A percentile compares a stretch with the other conserved stretches of the same genome.
Evolutionary conservation across 2,888 invertebrate species (phyloP).

Genomic region (Cataglyphis albicans): DNA sequence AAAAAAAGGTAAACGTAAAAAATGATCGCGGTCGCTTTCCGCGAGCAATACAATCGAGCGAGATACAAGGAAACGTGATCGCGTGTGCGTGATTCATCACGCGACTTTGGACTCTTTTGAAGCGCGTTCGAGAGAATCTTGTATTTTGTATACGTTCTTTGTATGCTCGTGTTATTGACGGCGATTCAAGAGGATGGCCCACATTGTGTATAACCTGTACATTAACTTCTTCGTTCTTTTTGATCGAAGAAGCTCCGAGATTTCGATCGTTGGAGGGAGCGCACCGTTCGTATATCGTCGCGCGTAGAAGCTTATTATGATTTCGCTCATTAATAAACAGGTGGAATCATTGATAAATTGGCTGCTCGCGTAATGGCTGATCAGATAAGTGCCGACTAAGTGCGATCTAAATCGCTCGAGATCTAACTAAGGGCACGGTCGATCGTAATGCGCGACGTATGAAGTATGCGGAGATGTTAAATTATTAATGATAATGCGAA

Average conservation of each 20-base stretch:
- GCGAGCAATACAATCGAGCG: neutral
- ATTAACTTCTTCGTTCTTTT: no score
- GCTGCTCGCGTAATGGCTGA: constrained; percentile 20
- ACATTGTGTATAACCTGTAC: neutral
- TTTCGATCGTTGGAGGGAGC: neutral
- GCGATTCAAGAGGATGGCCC: neutral
- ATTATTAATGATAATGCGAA: neutral
- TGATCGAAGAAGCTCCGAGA: constrained; percentile 1
- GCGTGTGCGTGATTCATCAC: constrained; percentile 65
- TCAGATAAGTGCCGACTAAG: constrained; percentile 29
- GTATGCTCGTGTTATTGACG: neutral
- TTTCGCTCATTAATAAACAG: constrained; percentile 3
- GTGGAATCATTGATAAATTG: constrained; percentile 51
- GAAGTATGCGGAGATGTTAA: neutral
- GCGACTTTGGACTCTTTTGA: constrained; percentile 47
- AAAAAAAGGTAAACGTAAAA: neutral
- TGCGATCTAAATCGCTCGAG: constrained; percentile 36
- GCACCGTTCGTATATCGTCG: no score
- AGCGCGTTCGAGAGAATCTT: constrained; percentile 33
- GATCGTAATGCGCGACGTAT: neutral
- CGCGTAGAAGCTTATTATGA: neutral
- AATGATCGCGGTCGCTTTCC: neutral
- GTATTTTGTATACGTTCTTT: neutral
- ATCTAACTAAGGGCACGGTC: constrained; percentile 50
- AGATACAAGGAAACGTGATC: constrained; percentile 14